Percentiles rank a stretch among this genome's conserved stretches.
Conservation (phyloP, 2,797 vertebrate species). For the Chloroceryle amazona region DNA sequence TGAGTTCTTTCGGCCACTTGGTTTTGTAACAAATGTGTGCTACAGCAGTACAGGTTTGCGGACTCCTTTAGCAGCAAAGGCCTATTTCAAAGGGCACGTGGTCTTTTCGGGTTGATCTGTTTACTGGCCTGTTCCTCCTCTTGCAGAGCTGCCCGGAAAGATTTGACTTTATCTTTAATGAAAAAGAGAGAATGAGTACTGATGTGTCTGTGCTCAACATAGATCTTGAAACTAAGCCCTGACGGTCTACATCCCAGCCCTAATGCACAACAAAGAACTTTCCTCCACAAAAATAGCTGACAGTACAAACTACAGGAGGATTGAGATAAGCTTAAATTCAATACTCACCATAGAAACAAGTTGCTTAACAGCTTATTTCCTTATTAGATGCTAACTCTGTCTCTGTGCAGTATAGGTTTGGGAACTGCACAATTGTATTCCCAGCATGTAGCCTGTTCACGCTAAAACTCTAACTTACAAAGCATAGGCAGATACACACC, state of each 20-base stretch:
- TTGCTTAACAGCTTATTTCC: not conserved
- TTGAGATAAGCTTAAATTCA: not conserved
- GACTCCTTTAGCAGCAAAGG: constrained; percentile 77
- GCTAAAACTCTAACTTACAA: not conserved
- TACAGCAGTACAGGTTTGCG: constrained; percentile 75
- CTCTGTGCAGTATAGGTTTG: not conserved
- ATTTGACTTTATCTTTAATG: constrained; percentile 94
- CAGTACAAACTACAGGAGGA: not conserved
- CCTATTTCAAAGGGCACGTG: constrained; percentile 85
- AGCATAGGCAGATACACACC: not conserved
- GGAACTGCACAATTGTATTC: not conserved
- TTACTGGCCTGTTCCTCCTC: constrained; percentile 98
- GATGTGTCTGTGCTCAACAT: not conserved
- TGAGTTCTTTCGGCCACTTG: constrained; percentile 73
- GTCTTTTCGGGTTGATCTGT: constrained; percentile 95
- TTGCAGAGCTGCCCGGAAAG: constrained; percentile 93
- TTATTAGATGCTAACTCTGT: not conserved
- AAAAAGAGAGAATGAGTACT: constrained; percentile 42
- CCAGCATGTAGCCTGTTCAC: not conserved
- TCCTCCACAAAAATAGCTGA: not conserved
- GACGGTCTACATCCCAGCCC: not conserved
- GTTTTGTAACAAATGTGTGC: constrained; percentile 76
- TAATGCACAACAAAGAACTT: not conserved
- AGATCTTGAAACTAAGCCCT: not conserved
- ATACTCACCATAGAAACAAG: not conserved